phyloP scores from a whole-genome alignment of 2,797 vertebrate species.

The Linurgus olivaceus region DNA sequence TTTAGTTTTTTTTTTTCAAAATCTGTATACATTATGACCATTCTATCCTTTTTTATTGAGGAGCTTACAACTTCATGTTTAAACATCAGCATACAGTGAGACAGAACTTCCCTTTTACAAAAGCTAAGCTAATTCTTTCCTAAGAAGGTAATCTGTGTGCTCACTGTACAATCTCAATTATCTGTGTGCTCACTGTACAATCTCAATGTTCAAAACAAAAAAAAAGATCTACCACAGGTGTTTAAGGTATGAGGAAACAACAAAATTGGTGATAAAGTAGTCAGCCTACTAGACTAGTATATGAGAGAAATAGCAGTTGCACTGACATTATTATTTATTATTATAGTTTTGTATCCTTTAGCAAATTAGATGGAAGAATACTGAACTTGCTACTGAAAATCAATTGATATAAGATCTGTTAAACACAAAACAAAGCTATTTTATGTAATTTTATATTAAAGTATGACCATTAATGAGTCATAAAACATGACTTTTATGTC shows the following conservation, averaged over 20 bases:
- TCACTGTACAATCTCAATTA: neutral
- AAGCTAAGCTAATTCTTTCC: neutral
- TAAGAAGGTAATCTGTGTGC: neutral
- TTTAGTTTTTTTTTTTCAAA: neutral
- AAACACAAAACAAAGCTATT: neutral
- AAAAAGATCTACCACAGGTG: neutral
- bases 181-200: neutral
- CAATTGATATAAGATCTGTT: neutral
- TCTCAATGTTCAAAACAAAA: neutral
- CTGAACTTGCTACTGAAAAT: neutral
- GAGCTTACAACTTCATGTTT: neutral
- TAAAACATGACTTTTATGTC: conserved; percentile 3
- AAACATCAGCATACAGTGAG: neutral
- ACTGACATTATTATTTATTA: neutral
- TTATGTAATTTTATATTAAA: neutral
- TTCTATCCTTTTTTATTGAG: neutral
- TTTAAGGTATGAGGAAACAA: neutral
- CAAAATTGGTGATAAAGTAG: neutral
- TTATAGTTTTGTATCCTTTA: neutral
- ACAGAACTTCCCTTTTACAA: neutral
- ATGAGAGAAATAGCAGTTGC: neutral
- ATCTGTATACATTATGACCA: neutral
- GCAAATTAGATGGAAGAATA: neutral
- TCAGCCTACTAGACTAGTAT: neutral
- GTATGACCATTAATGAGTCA: neutral